Percentiles rank a stretch among this genome's conserved stretches.
phyloP scores from a whole-genome alignment of 2,797 vertebrate genomes.

The Loris lydekkerianus region DNA sequence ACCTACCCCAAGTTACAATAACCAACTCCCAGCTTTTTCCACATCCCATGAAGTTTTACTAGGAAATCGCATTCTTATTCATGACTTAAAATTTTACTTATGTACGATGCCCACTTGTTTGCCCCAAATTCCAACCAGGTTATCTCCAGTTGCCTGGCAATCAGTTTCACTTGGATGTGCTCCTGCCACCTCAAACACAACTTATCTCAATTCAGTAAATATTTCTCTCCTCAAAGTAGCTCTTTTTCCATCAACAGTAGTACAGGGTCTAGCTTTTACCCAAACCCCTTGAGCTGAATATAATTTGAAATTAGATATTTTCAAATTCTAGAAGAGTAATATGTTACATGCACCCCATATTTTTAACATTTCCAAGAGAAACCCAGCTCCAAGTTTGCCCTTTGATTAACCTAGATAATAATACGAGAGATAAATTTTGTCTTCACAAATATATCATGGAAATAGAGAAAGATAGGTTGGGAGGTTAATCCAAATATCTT shows the following conservation, averaged over 20 bases:
- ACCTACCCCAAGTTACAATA: background rate
- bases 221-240: background rate
- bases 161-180: background rate
- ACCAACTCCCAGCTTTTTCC: background rate
- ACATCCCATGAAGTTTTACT: background rate
- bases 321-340: background rate
- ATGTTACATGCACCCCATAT: background rate
- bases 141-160: background rate
- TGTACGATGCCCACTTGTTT: background rate
- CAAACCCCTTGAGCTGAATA: background rate
- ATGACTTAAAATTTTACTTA: background rate
- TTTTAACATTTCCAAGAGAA: background rate
- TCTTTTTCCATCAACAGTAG: background rate
- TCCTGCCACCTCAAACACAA: background rate
- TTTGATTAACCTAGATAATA: background rate
- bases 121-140: background rate
- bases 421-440: background rate
- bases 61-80: background rate
- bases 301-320: slow-evolving; percentile 22
- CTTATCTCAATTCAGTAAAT: background rate
- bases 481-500: background rate
- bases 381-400: background rate
- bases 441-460: background rate
- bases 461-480: background rate
- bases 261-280: background rate